A percentile compares a stretch with the other conserved stretches of the same genome.
These are phyloP conservation scores for Aspiorhynchus laticeps DNA, from an alignment of 2,113 vertebrate species.

Conservation along the genomic window DNA sequence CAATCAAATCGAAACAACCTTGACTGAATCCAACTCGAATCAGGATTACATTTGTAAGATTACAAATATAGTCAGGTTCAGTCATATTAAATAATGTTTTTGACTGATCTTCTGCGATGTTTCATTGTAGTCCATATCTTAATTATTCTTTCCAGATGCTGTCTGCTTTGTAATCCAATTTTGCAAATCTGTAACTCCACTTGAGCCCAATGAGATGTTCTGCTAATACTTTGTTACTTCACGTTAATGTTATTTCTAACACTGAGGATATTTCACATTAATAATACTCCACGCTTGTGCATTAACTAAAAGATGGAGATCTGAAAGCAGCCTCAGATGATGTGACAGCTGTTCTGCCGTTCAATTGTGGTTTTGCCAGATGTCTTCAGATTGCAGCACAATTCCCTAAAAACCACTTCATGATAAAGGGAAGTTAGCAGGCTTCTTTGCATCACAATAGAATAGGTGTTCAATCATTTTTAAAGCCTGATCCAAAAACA, in stretches of 20 bases:
- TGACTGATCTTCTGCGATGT: neutral
- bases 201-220: neutral
- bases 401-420: constrained; percentile 36
- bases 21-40: neutral
- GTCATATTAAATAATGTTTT: neutral
- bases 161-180: neutral
- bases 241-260: constrained; percentile 28
- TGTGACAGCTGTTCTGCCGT: constrained; percentile 28
- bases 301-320: constrained; percentile 37
- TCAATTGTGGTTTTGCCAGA: constrained; percentile 33
- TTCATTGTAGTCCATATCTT: neutral
- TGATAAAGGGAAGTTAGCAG: neutral
- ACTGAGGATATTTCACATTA: neutral
- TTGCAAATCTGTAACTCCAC: neutral
- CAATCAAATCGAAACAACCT: neutral
- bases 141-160: neutral
- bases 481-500: constrained; percentile 2
- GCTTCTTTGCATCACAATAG: neutral
- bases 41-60: neutral
- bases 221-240: constrained; percentile 20
- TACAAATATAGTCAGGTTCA: neutral
- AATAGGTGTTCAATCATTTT: constrained; percentile 17
- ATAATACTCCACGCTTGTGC: constrained; percentile 17
- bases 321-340: constrained; percentile 15
- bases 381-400: constrained; percentile 31